A percentile compares a stretch with the other conserved stretches of the same genome.
Evolutionary conservation across 2,113 vertebrate genomes (phyloP).

Genomic region (Saguinus imperator): DNA sequence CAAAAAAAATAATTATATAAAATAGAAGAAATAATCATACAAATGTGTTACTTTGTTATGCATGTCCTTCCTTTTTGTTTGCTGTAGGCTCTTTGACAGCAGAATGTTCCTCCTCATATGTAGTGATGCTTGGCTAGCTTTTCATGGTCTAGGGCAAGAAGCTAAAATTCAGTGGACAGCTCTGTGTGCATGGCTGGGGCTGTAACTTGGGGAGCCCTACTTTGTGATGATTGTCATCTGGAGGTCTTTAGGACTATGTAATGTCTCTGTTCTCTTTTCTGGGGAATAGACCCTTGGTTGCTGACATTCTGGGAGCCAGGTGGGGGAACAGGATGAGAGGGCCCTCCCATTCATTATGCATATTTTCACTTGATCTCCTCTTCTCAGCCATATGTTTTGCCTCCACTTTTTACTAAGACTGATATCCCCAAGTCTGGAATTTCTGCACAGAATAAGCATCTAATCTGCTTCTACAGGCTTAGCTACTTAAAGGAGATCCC

Average conservation of each 20-base stretch:
- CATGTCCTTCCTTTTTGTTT: background rate
- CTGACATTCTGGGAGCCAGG: background rate
- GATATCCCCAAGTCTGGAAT: background rate
- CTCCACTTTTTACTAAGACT: background rate
- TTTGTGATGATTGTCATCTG: background rate
- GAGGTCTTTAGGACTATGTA: background rate
- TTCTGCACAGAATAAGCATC: background rate
- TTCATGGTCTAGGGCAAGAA: background rate
- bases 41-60: background rate
- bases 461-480: background rate
- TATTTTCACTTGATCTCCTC: background rate
- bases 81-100: background rate
- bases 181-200: background rate
- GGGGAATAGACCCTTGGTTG: background rate
- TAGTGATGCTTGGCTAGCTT: background rate
- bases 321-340: too few species aligned
- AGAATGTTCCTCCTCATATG: background rate
- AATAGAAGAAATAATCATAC: background rate
- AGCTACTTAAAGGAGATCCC: background rate
- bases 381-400: background rate
- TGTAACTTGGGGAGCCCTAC: background rate
- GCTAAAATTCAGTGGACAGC: background rate
- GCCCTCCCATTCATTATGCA: background rate
- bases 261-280: background rate
- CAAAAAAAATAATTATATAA: background rate